A percentile compares a stretch with the other conserved stretches of the same genome.
Conservation (phyloP, 2,797 vertebrate species). For the Melanotaenia parkinsoni region DNA sequence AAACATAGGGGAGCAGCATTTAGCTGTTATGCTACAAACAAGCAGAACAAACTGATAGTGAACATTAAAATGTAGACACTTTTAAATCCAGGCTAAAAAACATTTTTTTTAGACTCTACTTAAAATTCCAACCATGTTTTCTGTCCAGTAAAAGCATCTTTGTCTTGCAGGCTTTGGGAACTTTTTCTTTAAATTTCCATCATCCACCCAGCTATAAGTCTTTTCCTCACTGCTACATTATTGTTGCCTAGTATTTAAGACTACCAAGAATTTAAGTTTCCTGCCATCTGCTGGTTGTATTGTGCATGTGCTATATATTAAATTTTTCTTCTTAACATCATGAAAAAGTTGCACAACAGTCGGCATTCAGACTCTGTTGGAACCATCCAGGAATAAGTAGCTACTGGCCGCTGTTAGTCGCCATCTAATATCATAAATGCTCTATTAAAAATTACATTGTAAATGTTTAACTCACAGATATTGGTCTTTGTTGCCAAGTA, state of each 20-base stretch:
- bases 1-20: too few species aligned
- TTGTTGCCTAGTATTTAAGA: neutral
- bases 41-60: too few species aligned
- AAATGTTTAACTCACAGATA: neutral
- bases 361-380: too few species aligned
- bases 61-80: too few species aligned
- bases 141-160: too few species aligned
- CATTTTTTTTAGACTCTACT: too few species aligned
- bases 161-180: too few species aligned
- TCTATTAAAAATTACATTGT: neutral
- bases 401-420: neutral
- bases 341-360: neutral
- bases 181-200: too few species aligned
- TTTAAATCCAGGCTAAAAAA: too few species aligned
- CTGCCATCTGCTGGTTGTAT: slow-evolving; percentile 22
- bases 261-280: neutral
- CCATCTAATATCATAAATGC: neutral
- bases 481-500: neutral
- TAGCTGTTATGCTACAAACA: too few species aligned
- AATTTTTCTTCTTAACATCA: neutral
- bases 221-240: neutral
- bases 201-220: too few species aligned
- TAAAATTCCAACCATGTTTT: too few species aligned
- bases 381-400: neutral
- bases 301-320: neutral